Percentiles rank a stretch among this genome's conserved stretches.
phyloP scores from a whole-genome alignment of 2,113 vertebrate species.

The Balaeniceps rex region DNA sequence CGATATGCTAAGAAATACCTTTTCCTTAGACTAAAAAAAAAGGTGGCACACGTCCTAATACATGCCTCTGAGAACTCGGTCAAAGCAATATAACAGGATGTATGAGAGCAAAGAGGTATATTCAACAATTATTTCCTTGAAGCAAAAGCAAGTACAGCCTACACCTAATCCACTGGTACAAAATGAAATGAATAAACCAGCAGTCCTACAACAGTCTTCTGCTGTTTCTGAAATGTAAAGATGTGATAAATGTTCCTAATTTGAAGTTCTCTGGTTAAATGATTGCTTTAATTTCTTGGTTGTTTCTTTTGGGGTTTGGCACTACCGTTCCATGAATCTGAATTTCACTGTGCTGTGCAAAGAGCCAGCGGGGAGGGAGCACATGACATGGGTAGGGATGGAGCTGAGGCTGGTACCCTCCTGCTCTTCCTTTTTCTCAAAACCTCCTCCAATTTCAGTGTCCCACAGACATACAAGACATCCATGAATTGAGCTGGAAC shows the following conservation, averaged over 20 bases:
- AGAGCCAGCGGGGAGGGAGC: not conserved
- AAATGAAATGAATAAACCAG: not conserved
- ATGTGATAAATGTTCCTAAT: not conserved
- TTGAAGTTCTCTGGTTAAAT: not conserved
- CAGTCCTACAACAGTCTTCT: not conserved
- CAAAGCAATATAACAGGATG: not conserved
- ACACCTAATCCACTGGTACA: not conserved
- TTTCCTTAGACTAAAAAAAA: not conserved
- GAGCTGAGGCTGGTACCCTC: not conserved
- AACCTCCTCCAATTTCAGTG: not conserved
- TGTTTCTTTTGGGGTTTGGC: not conserved
- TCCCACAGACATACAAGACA: not conserved
- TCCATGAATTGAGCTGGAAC: not conserved
- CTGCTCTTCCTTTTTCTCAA: not conserved
- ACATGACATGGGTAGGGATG: accelerated
- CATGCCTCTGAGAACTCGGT: not conserved
- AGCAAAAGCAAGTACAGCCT: not conserved
- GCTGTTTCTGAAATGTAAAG: not conserved
- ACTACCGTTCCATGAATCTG: not conserved
- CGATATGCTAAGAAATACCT: not conserved
- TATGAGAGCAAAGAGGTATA: not conserved
- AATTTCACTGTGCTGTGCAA: not conserved
- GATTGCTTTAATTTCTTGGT: not conserved
- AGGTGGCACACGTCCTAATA: not conserved
- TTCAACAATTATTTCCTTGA: not conserved